Evolutionary conservation across 2,888 invertebrate genomes (phyloP).

Genomic region (Campaea margaritaria): DNA sequence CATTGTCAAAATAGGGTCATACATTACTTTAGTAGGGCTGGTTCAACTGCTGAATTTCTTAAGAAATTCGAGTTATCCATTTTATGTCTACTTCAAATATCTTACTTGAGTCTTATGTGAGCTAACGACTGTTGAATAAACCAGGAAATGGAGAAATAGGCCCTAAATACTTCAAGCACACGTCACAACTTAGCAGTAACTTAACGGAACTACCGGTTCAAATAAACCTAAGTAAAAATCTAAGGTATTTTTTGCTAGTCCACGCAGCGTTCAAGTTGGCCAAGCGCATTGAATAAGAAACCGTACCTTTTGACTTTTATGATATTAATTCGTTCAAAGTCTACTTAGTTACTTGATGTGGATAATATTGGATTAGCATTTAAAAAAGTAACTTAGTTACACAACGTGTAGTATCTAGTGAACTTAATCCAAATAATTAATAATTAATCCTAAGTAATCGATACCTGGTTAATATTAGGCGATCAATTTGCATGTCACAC

Average conservation of each 20-base stretch:
- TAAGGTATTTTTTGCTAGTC: neutral
- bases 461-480: too few species aligned
- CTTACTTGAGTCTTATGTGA: neutral
- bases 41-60: too few species aligned
- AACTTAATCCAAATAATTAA: too few species aligned
- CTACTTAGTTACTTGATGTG: conserved; percentile 1
- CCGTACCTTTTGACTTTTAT: conserved; percentile 14
- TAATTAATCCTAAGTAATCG: too few species aligned
- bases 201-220: conserved; percentile 15
- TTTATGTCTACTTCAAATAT: neutral
- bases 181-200: conserved; percentile 1
- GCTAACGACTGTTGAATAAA: neutral
- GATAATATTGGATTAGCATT: conserved; percentile 1
- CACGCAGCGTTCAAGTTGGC: conserved; percentile 11
- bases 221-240: conserved; percentile 4
- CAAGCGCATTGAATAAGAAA: conserved; percentile 3
- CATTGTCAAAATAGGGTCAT: too few species aligned
- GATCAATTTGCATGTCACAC: too few species aligned
- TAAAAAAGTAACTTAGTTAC: neutral
- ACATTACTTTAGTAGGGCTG: too few species aligned
- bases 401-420: too few species aligned
- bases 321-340: conserved; percentile 1
- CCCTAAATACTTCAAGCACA: conserved; percentile 17
- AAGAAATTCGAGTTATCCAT: neutral
- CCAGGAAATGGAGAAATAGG: conserved; percentile 16